phyloP scores from a whole-genome alignment of 2,888 invertebrate genomes.

The Galeruca laticollis region DNA sequence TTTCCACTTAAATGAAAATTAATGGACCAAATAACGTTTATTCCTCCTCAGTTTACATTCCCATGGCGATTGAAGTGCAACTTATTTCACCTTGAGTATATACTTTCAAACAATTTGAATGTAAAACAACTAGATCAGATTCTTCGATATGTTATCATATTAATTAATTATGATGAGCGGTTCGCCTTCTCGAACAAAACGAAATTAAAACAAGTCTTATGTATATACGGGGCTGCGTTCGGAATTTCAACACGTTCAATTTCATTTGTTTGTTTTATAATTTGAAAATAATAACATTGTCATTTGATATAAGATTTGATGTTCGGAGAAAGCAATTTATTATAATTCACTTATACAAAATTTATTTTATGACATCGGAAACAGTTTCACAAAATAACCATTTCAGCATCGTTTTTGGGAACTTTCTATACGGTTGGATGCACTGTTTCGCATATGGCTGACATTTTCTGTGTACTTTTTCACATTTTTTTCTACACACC shows the following conservation, averaged over 20 bases:
- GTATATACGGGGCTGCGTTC: not conserved
- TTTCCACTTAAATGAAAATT: not conserved
- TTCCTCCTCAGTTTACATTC: not conserved
- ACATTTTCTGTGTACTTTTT: too few relatives aligned
- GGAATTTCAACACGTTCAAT: not conserved
- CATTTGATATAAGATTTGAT: too few relatives aligned
- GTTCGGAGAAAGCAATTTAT: too few relatives aligned
- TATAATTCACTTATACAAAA: too few relatives aligned
- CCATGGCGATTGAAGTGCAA: not conserved
- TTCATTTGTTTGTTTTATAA: too few relatives aligned
- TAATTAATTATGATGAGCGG: constrained; percentile 17
- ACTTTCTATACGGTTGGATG: too few relatives aligned
- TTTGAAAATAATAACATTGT: too few relatives aligned
- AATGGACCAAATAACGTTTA: constrained; percentile 8
- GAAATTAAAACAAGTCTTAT: not conserved
- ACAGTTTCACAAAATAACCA: too few relatives aligned
- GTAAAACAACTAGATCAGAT: constrained; percentile 18
- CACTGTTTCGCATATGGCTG: too few relatives aligned
- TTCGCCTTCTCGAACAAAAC: constrained; percentile 11
- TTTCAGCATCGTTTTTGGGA: too few relatives aligned
- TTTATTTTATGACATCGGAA: too few relatives aligned
- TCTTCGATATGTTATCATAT: constrained; percentile 13
- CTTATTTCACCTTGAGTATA: constrained; percentile 13
- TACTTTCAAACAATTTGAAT: constrained; percentile 11
- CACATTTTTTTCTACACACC: too few relatives aligned